Conservation (phyloP, 2,888 invertebrate species). For the Coleophora flavipennella region DNA sequence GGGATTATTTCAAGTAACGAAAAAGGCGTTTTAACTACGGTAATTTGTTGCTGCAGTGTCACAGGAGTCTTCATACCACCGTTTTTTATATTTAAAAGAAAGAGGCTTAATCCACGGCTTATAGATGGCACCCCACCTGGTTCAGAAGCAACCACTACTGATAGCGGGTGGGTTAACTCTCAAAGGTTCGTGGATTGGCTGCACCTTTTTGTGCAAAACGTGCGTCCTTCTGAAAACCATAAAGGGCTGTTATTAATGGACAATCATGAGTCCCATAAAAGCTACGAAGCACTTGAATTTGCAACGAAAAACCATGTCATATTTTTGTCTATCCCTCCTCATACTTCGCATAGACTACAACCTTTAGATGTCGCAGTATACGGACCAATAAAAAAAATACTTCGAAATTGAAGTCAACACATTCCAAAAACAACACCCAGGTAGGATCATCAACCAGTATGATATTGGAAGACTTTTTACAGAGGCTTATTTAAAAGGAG, state of each 20-base stretch:
- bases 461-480: slow-evolving; percentile 14
- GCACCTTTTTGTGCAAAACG: not conserved
- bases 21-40: slow-evolving; percentile 8
- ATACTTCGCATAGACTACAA: not conserved
- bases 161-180: not conserved
- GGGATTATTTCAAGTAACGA: slow-evolving; percentile 7
- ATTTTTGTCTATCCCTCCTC: slow-evolving; percentile 16
- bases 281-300: slow-evolving; percentile 18
- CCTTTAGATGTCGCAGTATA: slow-evolving; percentile 10
- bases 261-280: slow-evolving; percentile 23
- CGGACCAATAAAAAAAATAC: slow-evolving; percentile 16
- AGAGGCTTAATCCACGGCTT: not conserved
- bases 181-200: not conserved
- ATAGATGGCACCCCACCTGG: not conserved
- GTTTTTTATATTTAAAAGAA: slow-evolving; percentile 17
- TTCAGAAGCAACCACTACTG: not conserved
- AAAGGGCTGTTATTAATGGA: not conserved
- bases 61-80: slow-evolving; percentile 20
- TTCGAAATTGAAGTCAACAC: slow-evolving; percentile 8
- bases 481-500: slow-evolving; percentile 15
- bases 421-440: slow-evolving; percentile 15
- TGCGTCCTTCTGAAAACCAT: not conserved
- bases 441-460: slow-evolving; percentile 15
- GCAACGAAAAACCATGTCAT: slow-evolving; percentile 19
- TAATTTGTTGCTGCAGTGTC: slow-evolving; percentile 5